Conservation (phyloP, 2,113 vertebrate species). For the Cariama cristata region DNA sequence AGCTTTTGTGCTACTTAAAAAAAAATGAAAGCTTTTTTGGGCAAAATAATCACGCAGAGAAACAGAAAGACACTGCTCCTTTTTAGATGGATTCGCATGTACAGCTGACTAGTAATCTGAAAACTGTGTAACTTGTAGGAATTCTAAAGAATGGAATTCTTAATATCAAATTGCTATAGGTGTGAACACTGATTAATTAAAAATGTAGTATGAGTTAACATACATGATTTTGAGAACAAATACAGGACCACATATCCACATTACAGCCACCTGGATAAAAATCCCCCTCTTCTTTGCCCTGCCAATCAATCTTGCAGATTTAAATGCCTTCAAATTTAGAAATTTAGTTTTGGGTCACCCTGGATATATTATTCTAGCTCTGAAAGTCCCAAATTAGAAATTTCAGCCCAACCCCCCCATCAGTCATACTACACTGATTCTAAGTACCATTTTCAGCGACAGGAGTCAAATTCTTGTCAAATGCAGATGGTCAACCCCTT, state of each 20-base stretch:
- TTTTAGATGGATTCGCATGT: slow-evolving; percentile 79
- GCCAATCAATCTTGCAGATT: slow-evolving; percentile 31
- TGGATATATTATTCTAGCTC: slow-evolving; percentile 48
- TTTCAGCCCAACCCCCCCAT: slow-evolving; percentile 64
- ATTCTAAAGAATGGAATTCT: slow-evolving; percentile 73
- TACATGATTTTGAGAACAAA: slow-evolving; percentile 27
- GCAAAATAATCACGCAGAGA: slow-evolving; percentile 85
- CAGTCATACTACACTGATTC: slow-evolving; percentile 70
- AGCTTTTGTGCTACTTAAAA: slow-evolving; percentile 98
- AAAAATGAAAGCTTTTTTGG: slow-evolving; percentile 93
- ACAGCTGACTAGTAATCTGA: slow-evolving; percentile 84
- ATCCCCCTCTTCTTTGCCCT: neutral
- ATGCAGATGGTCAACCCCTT: slow-evolving; percentile 72
- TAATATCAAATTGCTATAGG: slow-evolving; percentile 74
- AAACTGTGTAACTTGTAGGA: slow-evolving; percentile 73
- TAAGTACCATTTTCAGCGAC: slow-evolving; percentile 79
- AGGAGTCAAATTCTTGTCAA: slow-evolving; percentile 79
- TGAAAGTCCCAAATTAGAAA: slow-evolving; percentile 69
- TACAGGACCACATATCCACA: neutral
- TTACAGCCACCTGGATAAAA: neutral
- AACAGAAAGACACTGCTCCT: slow-evolving; percentile 84
- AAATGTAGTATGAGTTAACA: slow-evolving; percentile 45
- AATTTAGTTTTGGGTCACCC: slow-evolving; percentile 36
- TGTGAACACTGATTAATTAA: slow-evolving; percentile 63
- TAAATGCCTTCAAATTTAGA: slow-evolving; percentile 47